Percentiles rank a stretch among this genome's conserved stretches.
phyloP scores from a whole-genome alignment of 2,888 invertebrate genomes.

The Ptilodon capucinus region DNA sequence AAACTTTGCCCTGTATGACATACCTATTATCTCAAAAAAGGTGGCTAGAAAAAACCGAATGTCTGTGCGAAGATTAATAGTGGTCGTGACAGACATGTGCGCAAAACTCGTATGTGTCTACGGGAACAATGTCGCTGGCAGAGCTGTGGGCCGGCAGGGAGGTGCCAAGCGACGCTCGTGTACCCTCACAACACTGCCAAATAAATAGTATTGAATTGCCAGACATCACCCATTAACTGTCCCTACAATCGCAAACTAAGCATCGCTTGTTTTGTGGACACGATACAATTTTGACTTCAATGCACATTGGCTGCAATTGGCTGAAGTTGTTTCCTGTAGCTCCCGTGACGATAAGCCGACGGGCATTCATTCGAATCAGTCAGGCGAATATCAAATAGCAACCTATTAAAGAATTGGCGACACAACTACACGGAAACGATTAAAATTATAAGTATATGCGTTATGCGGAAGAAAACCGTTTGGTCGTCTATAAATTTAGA shows the following conservation, averaged over 20 bases:
- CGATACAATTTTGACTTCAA: no score
- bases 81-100: constrained; percentile 65
- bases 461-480: constrained; percentile 24
- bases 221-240: no score
- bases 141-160: constrained; percentile 30
- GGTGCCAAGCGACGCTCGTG: constrained; percentile 57
- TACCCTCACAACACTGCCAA: constrained; percentile 54
- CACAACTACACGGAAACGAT: constrained; percentile 23
- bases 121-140: constrained; percentile 45
- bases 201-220: constrained; percentile 34
- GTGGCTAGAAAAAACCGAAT: constrained; percentile 22
- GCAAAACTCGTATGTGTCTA: constrained; percentile 50
- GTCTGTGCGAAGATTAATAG: constrained; percentile 62
- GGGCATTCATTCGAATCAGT: no score
- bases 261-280: no score
- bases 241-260: no score
- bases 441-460: no score
- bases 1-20: constrained; percentile 27
- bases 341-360: no score
- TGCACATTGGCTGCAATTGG: no score
- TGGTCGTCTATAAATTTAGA: constrained; percentile 2
- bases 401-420: constrained; percentile 33
- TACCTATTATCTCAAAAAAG: constrained; percentile 26
- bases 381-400: no score
- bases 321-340: no score